Percentiles rank a stretch among this genome's conserved stretches.
Conservation (phyloP, 1,140 invertebrate genomes). For the Arctopsyche grandis region DNA sequence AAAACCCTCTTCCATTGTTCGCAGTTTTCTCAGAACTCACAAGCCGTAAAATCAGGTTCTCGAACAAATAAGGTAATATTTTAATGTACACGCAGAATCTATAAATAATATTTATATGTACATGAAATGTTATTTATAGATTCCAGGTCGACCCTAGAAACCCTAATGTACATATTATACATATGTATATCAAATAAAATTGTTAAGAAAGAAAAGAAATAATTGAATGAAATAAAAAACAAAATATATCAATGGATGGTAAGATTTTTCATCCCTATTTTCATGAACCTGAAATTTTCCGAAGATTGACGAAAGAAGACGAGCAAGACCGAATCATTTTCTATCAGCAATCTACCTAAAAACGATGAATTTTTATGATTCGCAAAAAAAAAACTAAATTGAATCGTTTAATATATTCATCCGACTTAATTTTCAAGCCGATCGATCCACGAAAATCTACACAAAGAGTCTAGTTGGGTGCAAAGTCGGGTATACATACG, state of each 20-base stretch:
- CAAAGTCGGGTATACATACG: neutral
- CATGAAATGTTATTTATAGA: no score
- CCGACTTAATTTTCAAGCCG: neutral
- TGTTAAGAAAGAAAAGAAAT: no score
- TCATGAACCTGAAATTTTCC: conserved; percentile 7
- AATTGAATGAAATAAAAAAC: no score
- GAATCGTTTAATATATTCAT: neutral
- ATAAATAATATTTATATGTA: no score
- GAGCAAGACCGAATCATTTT: neutral
- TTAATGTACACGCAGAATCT: no score
- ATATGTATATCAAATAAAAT: no score
- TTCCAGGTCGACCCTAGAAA: no score
- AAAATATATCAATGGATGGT: neutral
- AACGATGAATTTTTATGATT: neutral
- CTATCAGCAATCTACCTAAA: neutral
- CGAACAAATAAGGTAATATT: no score
- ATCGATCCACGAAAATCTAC: neutral
- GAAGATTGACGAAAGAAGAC: neutral
- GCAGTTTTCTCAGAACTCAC: no score
- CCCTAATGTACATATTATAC: no score
- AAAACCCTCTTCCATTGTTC: no score
- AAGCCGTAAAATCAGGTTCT: no score
- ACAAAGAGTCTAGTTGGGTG: neutral
- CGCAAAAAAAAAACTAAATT: neutral
- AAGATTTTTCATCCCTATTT: neutral